These are phyloP conservation scores for Silurus lanzhouensis DNA, from an alignment of 2,797 vertebrate genomes.

Conservation along the genomic window DNA sequence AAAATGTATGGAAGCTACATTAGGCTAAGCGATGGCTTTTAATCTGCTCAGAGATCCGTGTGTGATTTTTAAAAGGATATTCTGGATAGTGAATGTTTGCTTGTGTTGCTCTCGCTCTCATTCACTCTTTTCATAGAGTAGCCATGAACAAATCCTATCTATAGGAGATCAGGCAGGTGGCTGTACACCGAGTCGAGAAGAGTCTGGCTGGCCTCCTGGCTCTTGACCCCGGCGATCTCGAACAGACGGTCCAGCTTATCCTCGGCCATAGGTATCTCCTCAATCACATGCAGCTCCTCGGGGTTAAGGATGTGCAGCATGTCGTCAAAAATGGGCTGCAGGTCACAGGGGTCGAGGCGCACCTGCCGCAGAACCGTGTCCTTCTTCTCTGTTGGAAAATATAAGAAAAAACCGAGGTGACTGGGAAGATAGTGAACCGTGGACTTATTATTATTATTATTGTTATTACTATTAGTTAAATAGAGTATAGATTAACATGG, in stretches of 20 bases:
- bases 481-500: too few species aligned
- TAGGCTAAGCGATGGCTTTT: slow-evolving; percentile 26
- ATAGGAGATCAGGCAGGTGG: slow-evolving; percentile 93
- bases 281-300: slow-evolving; percentile 88
- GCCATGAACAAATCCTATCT: slow-evolving; percentile 54
- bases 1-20: slow-evolving; percentile 33
- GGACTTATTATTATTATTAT: not conserved
- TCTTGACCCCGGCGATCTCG: slow-evolving; percentile 94
- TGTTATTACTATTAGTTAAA: not conserved
- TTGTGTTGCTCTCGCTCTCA: not conserved
- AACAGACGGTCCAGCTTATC: slow-evolving; percentile 94
- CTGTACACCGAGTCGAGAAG: slow-evolving; percentile 97
- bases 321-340: slow-evolving; percentile 97
- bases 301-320: slow-evolving; percentile 97
- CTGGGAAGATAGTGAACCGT: not conserved
- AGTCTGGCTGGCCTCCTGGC: slow-evolving; percentile 96
- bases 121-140: not conserved
- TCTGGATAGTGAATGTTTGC: not conserved
- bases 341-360: slow-evolving; percentile 92
- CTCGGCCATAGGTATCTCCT: slow-evolving; percentile 88
- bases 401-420: not conserved
- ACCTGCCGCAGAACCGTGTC: slow-evolving; percentile 96
- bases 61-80: not conserved
- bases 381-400: slow-evolving; percentile 86
- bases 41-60: not conserved